phyloP scores from a whole-genome alignment of 2,113 vertebrate genomes.

The Thomomys bottae region DNA sequence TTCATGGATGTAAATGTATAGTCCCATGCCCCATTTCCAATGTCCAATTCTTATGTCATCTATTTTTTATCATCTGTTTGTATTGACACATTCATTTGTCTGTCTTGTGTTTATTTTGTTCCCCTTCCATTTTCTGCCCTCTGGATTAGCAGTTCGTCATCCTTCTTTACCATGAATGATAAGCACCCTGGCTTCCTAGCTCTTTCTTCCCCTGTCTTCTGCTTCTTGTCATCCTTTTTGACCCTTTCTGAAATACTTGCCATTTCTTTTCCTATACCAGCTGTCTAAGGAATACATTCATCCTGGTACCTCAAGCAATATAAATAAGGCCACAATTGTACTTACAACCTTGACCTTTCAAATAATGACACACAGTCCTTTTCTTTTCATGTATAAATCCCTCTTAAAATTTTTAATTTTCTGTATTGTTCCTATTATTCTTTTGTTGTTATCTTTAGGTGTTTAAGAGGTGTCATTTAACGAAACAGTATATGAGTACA shows the following conservation, averaged over 20 bases:
- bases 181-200: background rate
- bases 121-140: background rate
- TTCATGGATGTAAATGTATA: no score
- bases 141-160: background rate
- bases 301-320: background rate
- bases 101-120: background rate
- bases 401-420: no score
- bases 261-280: background rate
- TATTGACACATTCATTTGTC: background rate
- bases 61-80: background rate
- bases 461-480: no score
- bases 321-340: background rate
- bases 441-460: no score
- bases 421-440: no score
- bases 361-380: background rate
- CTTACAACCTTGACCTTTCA: background rate
- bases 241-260: background rate
- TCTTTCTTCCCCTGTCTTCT: background rate
- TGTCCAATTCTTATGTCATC: no score
- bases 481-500: no score
- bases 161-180: background rate
- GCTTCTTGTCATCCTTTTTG: background rate
- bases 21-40: no score
- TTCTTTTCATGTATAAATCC: no score
- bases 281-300: conserved; percentile 1